Evolutionary conservation across 1,140 invertebrate species (phyloP).

Genomic region (Orius insidiosus): DNA sequence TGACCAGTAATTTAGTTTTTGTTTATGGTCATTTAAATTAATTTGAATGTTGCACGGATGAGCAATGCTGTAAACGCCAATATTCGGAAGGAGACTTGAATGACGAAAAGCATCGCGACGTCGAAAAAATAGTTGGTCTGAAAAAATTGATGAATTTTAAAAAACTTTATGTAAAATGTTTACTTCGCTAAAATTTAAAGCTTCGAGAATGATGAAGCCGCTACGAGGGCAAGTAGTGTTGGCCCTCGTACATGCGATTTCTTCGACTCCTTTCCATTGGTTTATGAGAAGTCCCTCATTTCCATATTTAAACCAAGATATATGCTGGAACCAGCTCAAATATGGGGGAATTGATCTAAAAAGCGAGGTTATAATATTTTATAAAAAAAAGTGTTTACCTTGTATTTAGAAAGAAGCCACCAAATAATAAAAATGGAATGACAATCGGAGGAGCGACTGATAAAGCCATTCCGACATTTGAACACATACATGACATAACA

Average conservation of each 20-base stretch:
- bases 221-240: constrained; percentile 56
- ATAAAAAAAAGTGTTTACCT: constrained; percentile 43
- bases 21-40: constrained; percentile 1
- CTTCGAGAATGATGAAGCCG: constrained; percentile 60
- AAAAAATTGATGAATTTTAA: no score
- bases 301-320: constrained; percentile 91
- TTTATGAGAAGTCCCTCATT: constrained; percentile 87
- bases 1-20: constrained; percentile 15
- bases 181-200: constrained; percentile 59
- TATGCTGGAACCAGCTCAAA: constrained; percentile 76
- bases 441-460: constrained; percentile 78
- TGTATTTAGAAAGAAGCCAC: constrained; percentile 88
- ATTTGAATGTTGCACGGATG: neutral
- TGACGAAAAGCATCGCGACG: neutral
- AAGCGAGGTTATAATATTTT: constrained; percentile 13
- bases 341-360: constrained; percentile 68
- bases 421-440: constrained; percentile 84
- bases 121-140: neutral
- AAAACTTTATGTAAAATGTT: no score
- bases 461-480: constrained; percentile 64
- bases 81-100: neutral
- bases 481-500: constrained; percentile 69
- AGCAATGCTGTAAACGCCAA: neutral
- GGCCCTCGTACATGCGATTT: constrained; percentile 48
- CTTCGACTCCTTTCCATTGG: constrained; percentile 66